Percentiles rank a stretch among this genome's conserved stretches.
phyloP scores from a whole-genome alignment of 2,797 vertebrate genomes.

The Xiphorhynchus erythropygius region DNA sequence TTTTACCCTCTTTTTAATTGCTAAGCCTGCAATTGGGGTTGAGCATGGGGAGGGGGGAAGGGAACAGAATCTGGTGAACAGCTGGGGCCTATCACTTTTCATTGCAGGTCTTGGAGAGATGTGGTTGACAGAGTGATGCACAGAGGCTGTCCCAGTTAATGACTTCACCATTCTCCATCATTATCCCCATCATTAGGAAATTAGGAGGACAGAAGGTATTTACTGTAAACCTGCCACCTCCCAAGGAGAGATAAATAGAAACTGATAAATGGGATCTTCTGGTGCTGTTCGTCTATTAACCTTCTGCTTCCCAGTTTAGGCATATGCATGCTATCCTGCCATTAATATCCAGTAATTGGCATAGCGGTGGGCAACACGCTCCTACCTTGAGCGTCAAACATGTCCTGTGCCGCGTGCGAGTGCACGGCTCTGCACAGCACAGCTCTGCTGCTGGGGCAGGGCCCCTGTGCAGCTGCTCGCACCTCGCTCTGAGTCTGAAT shows the following conservation, averaged over 20 bases:
- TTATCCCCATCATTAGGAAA: constrained; percentile 99
- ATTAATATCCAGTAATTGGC: constrained; percentile 94
- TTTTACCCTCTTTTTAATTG: constrained; percentile 7
- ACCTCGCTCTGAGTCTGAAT: neutral
- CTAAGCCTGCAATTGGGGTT: constrained; percentile 45
- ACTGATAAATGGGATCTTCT: constrained; percentile 98
- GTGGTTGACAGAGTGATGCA: constrained; percentile 97
- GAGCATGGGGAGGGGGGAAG: constrained; percentile 57
- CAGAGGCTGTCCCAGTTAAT: constrained; percentile 97
- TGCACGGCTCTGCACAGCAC: neutral
- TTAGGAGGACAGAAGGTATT: constrained; percentile 99
- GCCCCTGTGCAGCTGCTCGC: neutral
- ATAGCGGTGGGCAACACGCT: constrained; percentile 67
- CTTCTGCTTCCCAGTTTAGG: constrained; percentile 92
- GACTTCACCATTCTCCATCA: constrained; percentile 99
- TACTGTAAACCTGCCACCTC: constrained; percentile 99
- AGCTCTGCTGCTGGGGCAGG: constrained; percentile 8
- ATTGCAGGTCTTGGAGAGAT: constrained; percentile 90
- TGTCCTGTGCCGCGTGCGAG: neutral
- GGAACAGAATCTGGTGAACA: constrained; percentile 81
- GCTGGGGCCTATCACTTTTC: constrained; percentile 97
- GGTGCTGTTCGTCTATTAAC: constrained; percentile 95
- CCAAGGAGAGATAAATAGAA: constrained; percentile 99
- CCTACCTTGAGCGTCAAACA: constrained; percentile 56
- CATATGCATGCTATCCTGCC: constrained; percentile 92